These are phyloP conservation scores for Anseranas semipalmata DNA, from an alignment of 2,113 vertebrate species.

Conservation along the genomic window DNA sequence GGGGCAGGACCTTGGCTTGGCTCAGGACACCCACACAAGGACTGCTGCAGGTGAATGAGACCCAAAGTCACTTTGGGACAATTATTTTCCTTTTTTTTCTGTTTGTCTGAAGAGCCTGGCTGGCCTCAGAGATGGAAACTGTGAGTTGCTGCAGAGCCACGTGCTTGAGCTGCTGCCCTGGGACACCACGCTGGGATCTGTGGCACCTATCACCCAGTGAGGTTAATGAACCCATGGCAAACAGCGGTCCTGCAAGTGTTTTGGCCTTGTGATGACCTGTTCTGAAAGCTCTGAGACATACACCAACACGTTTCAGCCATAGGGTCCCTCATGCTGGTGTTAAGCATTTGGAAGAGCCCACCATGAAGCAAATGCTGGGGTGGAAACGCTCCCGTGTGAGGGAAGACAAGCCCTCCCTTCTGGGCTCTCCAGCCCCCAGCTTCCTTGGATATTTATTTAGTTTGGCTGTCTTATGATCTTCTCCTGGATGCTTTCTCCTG, in stretches of 20 bases:
- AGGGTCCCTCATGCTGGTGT: neutral
- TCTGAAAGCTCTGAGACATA: neutral
- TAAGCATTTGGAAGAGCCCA: too few species aligned
- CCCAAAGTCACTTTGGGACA: neutral
- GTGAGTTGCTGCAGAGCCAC: neutral
- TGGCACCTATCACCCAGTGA: neutral
- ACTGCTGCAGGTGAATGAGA: accelerated
- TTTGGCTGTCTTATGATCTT: accelerated
- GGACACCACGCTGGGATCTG: accelerated
- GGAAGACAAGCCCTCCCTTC: neutral
- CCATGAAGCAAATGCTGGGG: accelerated
- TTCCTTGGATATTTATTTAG: neutral
- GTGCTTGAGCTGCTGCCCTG: neutral
- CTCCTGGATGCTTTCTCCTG: neutral
- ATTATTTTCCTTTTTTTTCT: neutral
- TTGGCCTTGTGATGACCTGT: neutral
- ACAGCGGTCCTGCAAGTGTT: neutral
- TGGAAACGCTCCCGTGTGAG: accelerated
- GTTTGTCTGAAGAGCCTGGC: neutral
- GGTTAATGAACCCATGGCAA: accelerated
- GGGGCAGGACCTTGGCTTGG: neutral
- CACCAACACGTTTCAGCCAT: accelerated
- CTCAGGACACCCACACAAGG: accelerated
- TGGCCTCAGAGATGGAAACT: neutral
- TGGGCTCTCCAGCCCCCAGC: neutral